Evolutionary conservation across 2,797 vertebrate species (phyloP).

Genomic region (Cossypha heuglini): DNA sequence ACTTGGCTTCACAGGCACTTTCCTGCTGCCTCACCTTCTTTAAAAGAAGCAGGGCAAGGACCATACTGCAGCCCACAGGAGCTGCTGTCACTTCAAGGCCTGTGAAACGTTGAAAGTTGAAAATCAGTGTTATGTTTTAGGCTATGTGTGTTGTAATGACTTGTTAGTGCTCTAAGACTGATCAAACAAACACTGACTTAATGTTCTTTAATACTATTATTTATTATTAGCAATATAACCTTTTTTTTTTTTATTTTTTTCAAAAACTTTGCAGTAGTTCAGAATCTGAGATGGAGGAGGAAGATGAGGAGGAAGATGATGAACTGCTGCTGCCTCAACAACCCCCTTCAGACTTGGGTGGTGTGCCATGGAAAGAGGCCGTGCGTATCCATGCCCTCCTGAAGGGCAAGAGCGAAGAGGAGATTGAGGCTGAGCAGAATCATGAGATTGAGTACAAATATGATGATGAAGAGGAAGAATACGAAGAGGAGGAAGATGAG

Average conservation of each 20-base stretch:
- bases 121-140: background rate
- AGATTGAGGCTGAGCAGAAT: conserved; percentile 73
- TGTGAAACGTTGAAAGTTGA: background rate
- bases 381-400: conserved; percentile 91
- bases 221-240: background rate
- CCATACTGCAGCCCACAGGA: background rate
- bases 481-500: conserved; percentile 76
- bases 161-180: background rate
- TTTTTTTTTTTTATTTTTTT: background rate
- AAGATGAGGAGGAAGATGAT: conserved; percentile 85
- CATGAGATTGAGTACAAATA: conserved; percentile 68
- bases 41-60: background rate
- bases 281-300: conserved; percentile 88
- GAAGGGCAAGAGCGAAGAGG: conserved; percentile 78
- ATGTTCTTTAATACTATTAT: background rate
- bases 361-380: conserved; percentile 93
- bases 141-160: background rate
- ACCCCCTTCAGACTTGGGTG: conserved; percentile 87
- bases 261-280: conserved; percentile 83
- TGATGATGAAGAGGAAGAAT: conserved; percentile 66
- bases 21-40: background rate
- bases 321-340: conserved; percentile 68
- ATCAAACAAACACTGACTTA: background rate
- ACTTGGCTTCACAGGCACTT: background rate
- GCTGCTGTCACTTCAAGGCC: background rate